phyloP scores from a whole-genome alignment of 1,140 invertebrate species.

The Potamilus streckersoni region DNA sequence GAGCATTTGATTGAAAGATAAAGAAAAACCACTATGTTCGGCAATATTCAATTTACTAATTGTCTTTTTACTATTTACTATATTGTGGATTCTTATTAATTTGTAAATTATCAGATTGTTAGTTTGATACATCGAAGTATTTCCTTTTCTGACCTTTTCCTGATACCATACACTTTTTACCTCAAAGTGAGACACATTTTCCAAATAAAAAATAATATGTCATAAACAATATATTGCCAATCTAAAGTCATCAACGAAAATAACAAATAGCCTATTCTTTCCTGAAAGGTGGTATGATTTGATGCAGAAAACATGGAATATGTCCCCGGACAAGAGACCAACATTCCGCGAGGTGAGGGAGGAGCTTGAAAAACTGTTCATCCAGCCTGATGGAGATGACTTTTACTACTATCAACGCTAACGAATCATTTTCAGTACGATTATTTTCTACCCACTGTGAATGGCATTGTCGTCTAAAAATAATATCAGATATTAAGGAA shows the following conservation, averaged over 20 bases:
- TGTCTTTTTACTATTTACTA: too few species aligned
- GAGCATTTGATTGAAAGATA: too few species aligned
- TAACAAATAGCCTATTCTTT: neutral
- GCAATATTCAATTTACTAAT: too few species aligned
- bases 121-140: too few species aligned
- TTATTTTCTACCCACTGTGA: too few species aligned
- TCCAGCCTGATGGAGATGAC: slow-evolving; percentile 2
- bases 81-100: too few species aligned
- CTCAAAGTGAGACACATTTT: neutral
- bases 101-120: neutral
- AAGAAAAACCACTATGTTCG: too few species aligned
- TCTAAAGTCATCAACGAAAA: neutral
- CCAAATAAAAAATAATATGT: neutral
- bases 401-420: slow-evolving; percentile 15
- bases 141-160: neutral
- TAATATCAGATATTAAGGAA: too few species aligned
- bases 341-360: slow-evolving; percentile 8
- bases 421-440: slow-evolving; percentile 1
- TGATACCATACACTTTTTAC: neutral
- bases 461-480: too few species aligned
- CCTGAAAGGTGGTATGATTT: slow-evolving; percentile 1
- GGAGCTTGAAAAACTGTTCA: slow-evolving; percentile 5
- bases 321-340: slow-evolving; percentile 9
- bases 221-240: neutral
- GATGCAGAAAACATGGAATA: slow-evolving; percentile 23